Percentiles rank a stretch among this genome's conserved stretches.
Conservation (phyloP, 2,797 vertebrate species). For the Thalassophryne amazonica region DNA sequence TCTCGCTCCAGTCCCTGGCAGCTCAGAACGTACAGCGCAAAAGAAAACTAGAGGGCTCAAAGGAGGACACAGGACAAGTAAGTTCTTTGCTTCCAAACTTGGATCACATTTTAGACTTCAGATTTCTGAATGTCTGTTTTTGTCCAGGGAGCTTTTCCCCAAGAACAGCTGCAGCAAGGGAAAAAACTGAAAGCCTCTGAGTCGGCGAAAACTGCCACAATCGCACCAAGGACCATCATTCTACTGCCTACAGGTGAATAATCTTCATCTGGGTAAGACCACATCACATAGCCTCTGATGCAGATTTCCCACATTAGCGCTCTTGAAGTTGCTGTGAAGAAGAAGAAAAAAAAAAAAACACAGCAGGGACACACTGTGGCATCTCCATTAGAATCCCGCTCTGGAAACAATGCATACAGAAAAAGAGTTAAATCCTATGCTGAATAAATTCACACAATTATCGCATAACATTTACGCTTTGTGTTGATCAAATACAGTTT, state of each 20-base stretch:
- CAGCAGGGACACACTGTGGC: too few relatives aligned
- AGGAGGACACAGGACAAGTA: constrained; percentile 88
- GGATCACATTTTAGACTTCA: neutral
- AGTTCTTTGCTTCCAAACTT: constrained; percentile 29
- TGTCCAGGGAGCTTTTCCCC: constrained; percentile 80
- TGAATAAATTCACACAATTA: too few relatives aligned
- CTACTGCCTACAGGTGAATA: constrained; percentile 89
- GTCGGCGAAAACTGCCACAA: constrained; percentile 67
- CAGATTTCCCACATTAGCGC: too few relatives aligned
- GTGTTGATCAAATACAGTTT: too few relatives aligned
- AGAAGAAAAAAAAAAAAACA: too few relatives aligned
- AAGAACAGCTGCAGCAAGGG: constrained; percentile 78
- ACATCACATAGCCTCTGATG: too few relatives aligned
- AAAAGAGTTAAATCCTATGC: too few relatives aligned
- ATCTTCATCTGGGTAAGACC: neutral
- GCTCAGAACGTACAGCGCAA: constrained; percentile 90
- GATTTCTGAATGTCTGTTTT: constrained; percentile 6
- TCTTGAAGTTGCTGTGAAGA: too few relatives aligned
- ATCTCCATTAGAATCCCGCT: too few relatives aligned
- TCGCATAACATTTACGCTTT: too few relatives aligned
- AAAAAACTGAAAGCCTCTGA: constrained; percentile 88
- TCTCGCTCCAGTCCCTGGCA: constrained; percentile 83
- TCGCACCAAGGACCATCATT: constrained; percentile 84
- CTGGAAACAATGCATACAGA: too few relatives aligned
- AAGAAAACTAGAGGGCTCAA: constrained; percentile 88